A percentile compares a stretch with the other conserved stretches of the same genome.
Evolutionary conservation across 1,140 invertebrate genomes (phyloP).

Genomic region (Zaprionus tsacasi): DNA sequence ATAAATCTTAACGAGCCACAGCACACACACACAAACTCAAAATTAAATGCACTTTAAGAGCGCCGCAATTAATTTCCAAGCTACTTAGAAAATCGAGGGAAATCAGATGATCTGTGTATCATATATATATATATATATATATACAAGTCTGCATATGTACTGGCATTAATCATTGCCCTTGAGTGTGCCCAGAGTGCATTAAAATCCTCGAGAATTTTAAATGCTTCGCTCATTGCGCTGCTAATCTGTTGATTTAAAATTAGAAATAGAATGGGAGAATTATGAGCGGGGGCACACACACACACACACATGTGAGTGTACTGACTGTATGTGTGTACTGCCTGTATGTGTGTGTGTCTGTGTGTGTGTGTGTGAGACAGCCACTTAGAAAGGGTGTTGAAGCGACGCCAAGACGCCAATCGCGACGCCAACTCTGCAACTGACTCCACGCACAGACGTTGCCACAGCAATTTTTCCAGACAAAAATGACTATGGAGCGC

Average conservation of each 20-base stretch:
- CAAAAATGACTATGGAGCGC: neutral
- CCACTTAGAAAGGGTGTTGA: constrained; percentile 67
- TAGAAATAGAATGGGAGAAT: constrained; percentile 56
- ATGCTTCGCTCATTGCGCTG: constrained; percentile 71
- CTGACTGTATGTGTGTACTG: neutral
- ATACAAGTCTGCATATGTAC: constrained; percentile 30
- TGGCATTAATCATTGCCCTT: constrained; percentile 75
- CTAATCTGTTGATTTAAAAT: constrained; percentile 78
- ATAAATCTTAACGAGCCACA: constrained; percentile 68
- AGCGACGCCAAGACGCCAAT: constrained; percentile 25
- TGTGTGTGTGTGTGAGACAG: constrained; percentile 30
- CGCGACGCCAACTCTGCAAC: neutral
- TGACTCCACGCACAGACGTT: constrained; percentile 7
- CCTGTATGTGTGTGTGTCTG: neutral
- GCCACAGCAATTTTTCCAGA: constrained; percentile 31
- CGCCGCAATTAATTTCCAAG: constrained; percentile 62
- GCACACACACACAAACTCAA: constrained; percentile 27
- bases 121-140: neutral
- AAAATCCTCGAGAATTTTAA: constrained; percentile 61
- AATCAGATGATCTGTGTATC: constrained; percentile 34
- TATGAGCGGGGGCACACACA: constrained; percentile 51
- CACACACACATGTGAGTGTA: neutral
- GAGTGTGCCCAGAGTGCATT: constrained; percentile 35
- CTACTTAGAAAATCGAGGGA: constrained; percentile 56
- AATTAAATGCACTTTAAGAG: constrained; percentile 78